Conservation (phyloP, 2,113 vertebrate genomes). For the Phylloscopus whistleri region DNA sequence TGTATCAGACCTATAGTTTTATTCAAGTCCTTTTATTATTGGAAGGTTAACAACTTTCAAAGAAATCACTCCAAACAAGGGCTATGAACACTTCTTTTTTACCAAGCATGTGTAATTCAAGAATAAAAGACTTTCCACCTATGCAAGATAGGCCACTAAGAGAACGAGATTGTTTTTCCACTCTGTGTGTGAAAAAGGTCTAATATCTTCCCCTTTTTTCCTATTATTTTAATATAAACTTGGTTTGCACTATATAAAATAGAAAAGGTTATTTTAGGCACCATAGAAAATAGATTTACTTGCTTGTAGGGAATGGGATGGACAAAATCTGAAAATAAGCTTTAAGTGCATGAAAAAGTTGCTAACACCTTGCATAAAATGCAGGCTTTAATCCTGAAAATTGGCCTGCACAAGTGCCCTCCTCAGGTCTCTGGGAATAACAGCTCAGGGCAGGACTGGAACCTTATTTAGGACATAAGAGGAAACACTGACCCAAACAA, state of each 20-base stretch:
- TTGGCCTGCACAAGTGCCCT: neutral
- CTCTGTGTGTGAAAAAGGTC: neutral
- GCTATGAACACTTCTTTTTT: neutral
- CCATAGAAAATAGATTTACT: neutral
- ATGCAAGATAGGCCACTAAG: neutral
- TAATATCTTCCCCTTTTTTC: neutral
- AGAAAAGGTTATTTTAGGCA: neutral
- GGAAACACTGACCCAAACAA: neutral
- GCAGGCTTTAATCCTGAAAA: neutral
- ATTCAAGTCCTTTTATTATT: neutral
- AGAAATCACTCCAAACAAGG: neutral
- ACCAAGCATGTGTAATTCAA: neutral
- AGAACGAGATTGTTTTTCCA: neutral
- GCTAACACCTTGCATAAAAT: neutral
- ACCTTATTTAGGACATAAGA: neutral
- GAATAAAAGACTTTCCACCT: neutral
- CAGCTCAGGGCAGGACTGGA: neutral
- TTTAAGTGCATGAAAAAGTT: neutral
- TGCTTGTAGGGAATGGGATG: neutral
- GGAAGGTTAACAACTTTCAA: neutral
- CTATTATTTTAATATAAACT: neutral
- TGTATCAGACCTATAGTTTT: neutral
- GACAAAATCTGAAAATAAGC: neutral
- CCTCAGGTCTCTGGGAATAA: neutral
- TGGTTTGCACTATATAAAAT: neutral